Percentiles rank a stretch among this genome's conserved stretches.
These are phyloP conservation scores for Cataglyphis hispanica DNA, from an alignment of 1,140 invertebrate species.

Conservation along the genomic window DNA sequence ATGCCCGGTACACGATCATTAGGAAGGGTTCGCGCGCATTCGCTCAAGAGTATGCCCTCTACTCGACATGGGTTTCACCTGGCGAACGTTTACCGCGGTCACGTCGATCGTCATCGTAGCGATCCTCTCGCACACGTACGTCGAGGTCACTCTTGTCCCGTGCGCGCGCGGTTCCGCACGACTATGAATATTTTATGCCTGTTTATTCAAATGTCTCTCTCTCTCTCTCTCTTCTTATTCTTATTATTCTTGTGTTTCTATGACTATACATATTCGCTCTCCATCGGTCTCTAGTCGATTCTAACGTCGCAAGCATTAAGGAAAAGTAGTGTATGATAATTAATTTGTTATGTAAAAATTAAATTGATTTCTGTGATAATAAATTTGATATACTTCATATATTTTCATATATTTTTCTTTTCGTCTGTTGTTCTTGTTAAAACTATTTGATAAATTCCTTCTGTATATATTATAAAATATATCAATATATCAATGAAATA, in stretches of 20 bases:
- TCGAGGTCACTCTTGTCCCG: slow-evolving; percentile 41
- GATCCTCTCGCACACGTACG: slow-evolving; percentile 33
- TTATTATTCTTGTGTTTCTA: slow-evolving; percentile 40
- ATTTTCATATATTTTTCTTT: neutral
- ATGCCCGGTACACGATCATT: slow-evolving; percentile 75
- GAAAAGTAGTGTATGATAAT: neutral
- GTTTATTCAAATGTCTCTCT: slow-evolving; percentile 48
- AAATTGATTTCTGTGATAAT: neutral
- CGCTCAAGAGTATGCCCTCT: slow-evolving; percentile 22
- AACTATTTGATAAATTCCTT: neutral
- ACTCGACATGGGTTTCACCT: slow-evolving; percentile 52
- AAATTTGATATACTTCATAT: neutral
- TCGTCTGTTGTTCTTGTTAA: neutral
- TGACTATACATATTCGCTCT: neutral
- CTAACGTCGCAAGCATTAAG: neutral
- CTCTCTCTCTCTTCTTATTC: neutral
- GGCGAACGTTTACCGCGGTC: slow-evolving; percentile 56
- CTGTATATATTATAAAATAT: neutral
- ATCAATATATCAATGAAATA: neutral
- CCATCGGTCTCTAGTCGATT: neutral
- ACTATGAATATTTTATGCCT: slow-evolving; percentile 55
- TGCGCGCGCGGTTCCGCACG: slow-evolving; percentile 20
- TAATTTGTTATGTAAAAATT: neutral
- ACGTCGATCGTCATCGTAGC: slow-evolving; percentile 42
- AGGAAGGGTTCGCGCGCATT: slow-evolving; percentile 53